These are phyloP conservation scores for Melanostoma scalare DNA, from an alignment of 2,888 invertebrate genomes.

Conservation along the genomic window DNA sequence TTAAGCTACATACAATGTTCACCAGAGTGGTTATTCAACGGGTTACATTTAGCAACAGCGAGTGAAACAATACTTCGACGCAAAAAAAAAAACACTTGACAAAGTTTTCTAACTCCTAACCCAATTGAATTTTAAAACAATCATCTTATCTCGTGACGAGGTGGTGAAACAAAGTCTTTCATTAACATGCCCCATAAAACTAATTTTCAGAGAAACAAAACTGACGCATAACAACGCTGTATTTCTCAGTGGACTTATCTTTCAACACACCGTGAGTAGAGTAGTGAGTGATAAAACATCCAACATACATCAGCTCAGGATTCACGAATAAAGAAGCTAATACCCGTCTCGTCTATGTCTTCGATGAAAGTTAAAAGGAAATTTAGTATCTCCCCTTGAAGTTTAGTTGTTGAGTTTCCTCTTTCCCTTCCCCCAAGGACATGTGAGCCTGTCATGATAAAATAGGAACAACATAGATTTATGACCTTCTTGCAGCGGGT, in stretches of 20 bases:
- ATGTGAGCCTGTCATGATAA: conserved; percentile 59
- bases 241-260: conserved; percentile 18
- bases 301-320: conserved; percentile 34
- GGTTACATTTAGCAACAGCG: not conserved
- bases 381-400: conserved; percentile 28
- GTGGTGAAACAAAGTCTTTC: too few relatives aligned
- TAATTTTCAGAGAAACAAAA: too few relatives aligned
- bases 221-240: conserved; percentile 11
- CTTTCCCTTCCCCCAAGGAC: conserved; percentile 8
- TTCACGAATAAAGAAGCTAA: conserved; percentile 57
- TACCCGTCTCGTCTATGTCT: conserved; percentile 40
- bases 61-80: too few relatives aligned
- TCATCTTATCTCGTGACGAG: too few relatives aligned
- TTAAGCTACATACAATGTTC: not conserved
- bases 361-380: conserved; percentile 59
- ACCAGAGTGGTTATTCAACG: conserved; percentile 12
- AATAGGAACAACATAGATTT: conserved; percentile 66
- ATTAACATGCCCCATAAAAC: too few relatives aligned
- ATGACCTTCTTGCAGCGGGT: conserved; percentile 46
- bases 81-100: too few relatives aligned
- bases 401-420: conserved; percentile 24
- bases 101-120: too few relatives aligned
- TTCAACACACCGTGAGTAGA: conserved; percentile 4
- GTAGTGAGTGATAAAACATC: conserved; percentile 58
- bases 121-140: too few relatives aligned